Conservation (phyloP, 2,113 vertebrate species). For the Pampusana beccarii region DNA sequence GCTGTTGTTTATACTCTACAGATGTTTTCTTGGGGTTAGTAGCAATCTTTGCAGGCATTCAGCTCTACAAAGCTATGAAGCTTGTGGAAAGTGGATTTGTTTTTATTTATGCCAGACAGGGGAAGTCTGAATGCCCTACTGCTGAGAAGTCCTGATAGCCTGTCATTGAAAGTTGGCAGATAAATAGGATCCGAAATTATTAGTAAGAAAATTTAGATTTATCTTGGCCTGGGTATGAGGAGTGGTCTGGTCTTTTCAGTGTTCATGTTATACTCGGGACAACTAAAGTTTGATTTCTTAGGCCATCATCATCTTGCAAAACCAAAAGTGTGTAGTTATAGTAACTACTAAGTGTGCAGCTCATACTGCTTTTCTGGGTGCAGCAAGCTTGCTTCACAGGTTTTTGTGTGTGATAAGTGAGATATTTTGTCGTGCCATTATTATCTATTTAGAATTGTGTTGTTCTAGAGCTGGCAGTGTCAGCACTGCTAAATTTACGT, state of each 20-base stretch:
- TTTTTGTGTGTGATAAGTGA: not conserved
- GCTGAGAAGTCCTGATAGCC: not conserved
- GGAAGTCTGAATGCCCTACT: not conserved
- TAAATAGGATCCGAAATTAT: not conserved
- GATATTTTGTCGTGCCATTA: not conserved
- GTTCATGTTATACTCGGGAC: not conserved
- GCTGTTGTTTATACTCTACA: not conserved
- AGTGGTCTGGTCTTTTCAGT: not conserved
- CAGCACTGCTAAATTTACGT: not conserved
- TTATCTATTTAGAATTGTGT: not conserved
- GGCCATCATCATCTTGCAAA: not conserved
- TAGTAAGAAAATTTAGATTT: not conserved
- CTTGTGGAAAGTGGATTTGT: not conserved
- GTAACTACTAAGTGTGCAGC: not conserved
- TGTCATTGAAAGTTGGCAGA: not conserved
- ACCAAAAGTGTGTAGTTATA: not conserved
- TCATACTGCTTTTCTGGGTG: not conserved
- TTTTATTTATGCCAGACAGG: not conserved
- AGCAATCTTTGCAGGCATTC: not conserved
- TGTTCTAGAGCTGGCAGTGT: not conserved
- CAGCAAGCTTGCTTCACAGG: not conserved
- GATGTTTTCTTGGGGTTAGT: not conserved
- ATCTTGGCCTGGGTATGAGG: not conserved
- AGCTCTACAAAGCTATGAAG: not conserved
- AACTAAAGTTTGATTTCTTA: not conserved